These are phyloP conservation scores for Scaptomyza caliginosa DNA, from an alignment of 2,888 invertebrate species.

Conservation along the genomic window DNA sequence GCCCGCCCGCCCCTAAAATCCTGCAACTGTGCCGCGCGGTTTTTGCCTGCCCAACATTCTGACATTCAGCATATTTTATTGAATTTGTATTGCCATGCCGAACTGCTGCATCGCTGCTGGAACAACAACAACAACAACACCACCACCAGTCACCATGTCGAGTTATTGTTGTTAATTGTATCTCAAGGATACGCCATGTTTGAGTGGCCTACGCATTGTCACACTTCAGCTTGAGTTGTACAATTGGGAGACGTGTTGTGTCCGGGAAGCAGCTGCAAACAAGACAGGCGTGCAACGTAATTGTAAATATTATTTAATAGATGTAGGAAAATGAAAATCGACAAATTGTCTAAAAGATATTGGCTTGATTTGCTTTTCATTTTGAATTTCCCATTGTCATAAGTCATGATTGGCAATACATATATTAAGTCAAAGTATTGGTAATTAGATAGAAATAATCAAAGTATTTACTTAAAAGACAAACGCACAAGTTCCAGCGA, in stretches of 20 bases:
- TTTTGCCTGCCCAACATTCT: conserved; percentile 37
- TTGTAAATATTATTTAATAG: neutral
- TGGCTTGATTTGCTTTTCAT: too few species aligned
- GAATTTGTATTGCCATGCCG: conserved; percentile 48
- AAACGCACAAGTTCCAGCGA: too few species aligned
- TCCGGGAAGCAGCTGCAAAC: conserved; percentile 27
- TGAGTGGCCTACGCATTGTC: conserved; percentile 63
- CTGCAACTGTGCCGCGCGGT: conserved; percentile 42
- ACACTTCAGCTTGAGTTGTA: conserved; percentile 60
- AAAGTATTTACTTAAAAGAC: conserved; percentile 14
- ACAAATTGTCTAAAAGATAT: too few species aligned
- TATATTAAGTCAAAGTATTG: too few species aligned
- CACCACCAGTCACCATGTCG: conserved; percentile 36
- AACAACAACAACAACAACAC: conserved; percentile 26
- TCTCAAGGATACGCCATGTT: conserved; percentile 48
- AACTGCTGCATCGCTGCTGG: conserved; percentile 1
- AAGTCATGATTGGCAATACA: too few species aligned
- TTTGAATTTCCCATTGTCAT: too few species aligned
- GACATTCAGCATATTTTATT: conserved; percentile 72
- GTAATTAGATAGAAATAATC: conserved; percentile 48
- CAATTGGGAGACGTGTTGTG: conserved; percentile 9
- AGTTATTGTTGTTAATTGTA: conserved; percentile 64
- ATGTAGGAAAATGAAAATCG: neutral
- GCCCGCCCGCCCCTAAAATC: conserved; percentile 47
- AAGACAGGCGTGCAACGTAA: neutral